Evolutionary conservation across 2,888 invertebrate species (phyloP).

Genomic region (Campopleginae sp.): DNA sequence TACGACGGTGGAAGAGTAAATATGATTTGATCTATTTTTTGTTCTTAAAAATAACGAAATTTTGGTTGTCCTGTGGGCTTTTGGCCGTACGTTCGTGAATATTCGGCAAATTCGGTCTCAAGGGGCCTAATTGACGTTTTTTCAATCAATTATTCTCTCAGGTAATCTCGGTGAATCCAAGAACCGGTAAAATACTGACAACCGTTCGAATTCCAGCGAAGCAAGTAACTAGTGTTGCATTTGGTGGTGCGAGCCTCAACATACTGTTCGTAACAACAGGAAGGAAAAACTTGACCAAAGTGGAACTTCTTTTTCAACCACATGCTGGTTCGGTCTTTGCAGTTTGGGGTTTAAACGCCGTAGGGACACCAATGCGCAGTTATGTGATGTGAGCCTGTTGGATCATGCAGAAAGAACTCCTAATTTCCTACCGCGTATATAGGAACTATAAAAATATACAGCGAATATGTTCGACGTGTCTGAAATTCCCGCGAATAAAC

Average conservation of each 20-base stretch:
- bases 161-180: constrained; percentile 87
- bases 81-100: neutral
- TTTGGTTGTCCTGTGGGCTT: neutral
- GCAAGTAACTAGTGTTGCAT: constrained; percentile 89
- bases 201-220: constrained; percentile 87
- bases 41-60: neutral
- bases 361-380: constrained; percentile 74
- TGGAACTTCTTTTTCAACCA: constrained; percentile 82
- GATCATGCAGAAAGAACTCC: neutral
- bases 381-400: constrained; percentile 38
- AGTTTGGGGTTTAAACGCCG: constrained; percentile 81
- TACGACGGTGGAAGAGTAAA: constrained; percentile 88
- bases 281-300: constrained; percentile 81
- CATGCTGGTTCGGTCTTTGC: constrained; percentile 85
- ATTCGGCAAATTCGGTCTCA: too few species aligned
- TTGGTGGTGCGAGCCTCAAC: constrained; percentile 88
- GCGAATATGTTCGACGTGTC: neutral
- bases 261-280: constrained; percentile 89
- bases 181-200: constrained; percentile 86
- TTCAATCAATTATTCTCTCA: constrained; percentile 74
- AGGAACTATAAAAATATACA: neutral
- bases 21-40: constrained; percentile 59
- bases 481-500: neutral
- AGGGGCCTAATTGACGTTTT: neutral
- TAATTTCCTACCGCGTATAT: neutral